Conservation (phyloP, 2,113 vertebrate species). For the Rallus limicola region DNA sequence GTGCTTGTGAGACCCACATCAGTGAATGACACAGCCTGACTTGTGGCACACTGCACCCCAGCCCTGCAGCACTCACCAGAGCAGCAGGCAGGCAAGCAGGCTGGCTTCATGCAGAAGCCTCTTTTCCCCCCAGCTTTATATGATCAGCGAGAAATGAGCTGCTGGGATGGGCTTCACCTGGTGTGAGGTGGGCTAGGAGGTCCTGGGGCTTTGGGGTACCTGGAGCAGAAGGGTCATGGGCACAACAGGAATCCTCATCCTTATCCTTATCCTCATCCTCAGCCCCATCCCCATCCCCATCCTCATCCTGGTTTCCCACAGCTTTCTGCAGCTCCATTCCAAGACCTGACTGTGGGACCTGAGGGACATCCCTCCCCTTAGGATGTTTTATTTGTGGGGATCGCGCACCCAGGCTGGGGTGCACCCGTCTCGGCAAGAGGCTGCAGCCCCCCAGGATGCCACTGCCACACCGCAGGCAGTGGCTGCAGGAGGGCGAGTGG, state of each 20-base stretch:
- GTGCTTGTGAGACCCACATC: neutral
- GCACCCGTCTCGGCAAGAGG: fast-evolving
- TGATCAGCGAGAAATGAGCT: neutral
- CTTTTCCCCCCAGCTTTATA: neutral
- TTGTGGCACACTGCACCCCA: fast-evolving
- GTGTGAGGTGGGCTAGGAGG: neutral
- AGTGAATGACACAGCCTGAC: neutral
- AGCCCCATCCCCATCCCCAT: too few relatives aligned
- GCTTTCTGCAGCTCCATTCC: neutral
- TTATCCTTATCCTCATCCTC: neutral
- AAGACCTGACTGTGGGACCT: fast-evolving
- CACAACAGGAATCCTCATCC: neutral
- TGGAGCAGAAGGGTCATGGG: neutral
- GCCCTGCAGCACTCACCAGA: neutral
- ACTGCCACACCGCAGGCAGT: neutral
- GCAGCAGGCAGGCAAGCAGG: neutral
- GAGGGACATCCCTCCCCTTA: neutral
- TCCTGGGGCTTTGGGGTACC: neutral
- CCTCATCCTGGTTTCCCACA: neutral
- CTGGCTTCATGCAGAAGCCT: neutral
- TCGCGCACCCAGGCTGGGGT: neutral
- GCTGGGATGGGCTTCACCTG: neutral
- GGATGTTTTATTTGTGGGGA: neutral
- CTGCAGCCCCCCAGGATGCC: neutral
- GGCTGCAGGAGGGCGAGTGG: neutral